phyloP scores from a whole-genome alignment of 2,888 invertebrate genomes.

The Cerceris rybyensis region DNA sequence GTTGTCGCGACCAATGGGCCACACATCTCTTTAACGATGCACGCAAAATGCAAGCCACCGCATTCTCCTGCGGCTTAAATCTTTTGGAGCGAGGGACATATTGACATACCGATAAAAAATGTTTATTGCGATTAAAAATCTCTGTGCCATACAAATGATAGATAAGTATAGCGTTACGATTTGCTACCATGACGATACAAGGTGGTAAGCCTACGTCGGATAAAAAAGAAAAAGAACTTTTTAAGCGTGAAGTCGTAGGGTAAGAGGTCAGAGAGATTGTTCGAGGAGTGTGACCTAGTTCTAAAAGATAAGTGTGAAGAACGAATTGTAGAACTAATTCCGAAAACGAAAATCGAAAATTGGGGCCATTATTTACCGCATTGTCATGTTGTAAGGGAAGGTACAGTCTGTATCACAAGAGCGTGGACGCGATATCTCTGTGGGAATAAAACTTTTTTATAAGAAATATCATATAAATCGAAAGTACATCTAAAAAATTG shows the following conservation, averaged over 20 bases:
- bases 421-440: too few species aligned
- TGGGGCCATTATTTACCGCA: slow-evolving; percentile 54
- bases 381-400: slow-evolving; percentile 47
- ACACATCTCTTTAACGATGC: slow-evolving; percentile 46
- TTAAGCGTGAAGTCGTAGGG: too few species aligned
- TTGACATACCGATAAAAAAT: not conserved
- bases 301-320: slow-evolving; percentile 64
- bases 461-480: too few species aligned
- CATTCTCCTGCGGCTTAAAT: not conserved
- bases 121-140: too few species aligned
- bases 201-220: too few species aligned
- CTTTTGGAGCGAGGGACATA: not conserved
- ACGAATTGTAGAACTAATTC: slow-evolving; percentile 65
- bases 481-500: too few species aligned
- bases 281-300: slow-evolving; percentile 59
- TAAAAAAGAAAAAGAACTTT: too few species aligned
- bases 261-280: slow-evolving; percentile 41
- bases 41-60: slow-evolving; percentile 19
- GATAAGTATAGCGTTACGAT: too few species aligned
- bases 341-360: slow-evolving; percentile 31
- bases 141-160: too few species aligned
- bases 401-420: too few species aligned
- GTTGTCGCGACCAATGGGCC: slow-evolving; percentile 64
- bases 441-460: too few species aligned
- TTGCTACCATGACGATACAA: too few species aligned